These are phyloP conservation scores for Digitonthophagus gazella DNA, from an alignment of 2,888 invertebrate species.

Conservation along the genomic window DNA sequence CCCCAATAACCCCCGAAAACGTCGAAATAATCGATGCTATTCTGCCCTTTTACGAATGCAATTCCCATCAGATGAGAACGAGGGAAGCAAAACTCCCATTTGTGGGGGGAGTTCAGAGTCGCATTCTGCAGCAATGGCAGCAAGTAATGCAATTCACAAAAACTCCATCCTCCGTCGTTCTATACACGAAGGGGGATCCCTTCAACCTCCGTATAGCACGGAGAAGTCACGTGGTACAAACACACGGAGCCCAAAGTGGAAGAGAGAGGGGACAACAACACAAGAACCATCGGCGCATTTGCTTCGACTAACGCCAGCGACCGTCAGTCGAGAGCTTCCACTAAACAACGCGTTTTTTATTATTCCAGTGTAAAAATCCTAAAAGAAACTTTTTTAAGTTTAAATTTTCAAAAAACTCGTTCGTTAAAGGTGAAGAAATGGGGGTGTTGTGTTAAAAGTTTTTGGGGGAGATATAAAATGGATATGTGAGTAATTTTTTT, in stretches of 20 bases:
- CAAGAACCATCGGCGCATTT: not conserved
- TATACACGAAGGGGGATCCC: not conserved
- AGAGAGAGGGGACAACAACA: not conserved
- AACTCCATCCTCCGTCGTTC: not conserved
- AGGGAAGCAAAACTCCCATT: not conserved
- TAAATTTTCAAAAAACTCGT: too few relatives aligned
- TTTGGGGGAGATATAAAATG: not conserved
- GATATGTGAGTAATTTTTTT: not conserved
- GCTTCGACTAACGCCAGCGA: too few relatives aligned
- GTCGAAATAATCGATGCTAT: not conserved
- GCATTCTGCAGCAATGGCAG: too few relatives aligned
- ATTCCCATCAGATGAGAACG: not conserved
- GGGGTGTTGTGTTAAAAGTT: not conserved
- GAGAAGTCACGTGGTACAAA: not conserved
- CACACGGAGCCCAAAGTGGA: not conserved
- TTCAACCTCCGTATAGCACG: too few relatives aligned
- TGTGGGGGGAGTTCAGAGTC: too few relatives aligned
- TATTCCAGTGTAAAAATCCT: too few relatives aligned
- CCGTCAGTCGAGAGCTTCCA: too few relatives aligned
- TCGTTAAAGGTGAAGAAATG: not conserved
- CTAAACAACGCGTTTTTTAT: too few relatives aligned
- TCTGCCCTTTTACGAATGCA: not conserved
- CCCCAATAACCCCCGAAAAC: too few relatives aligned
- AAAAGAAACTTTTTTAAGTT: too few relatives aligned
- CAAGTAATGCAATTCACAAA: not conserved